These are phyloP conservation scores for Hetaerina americana DNA, from an alignment of 1,140 invertebrate genomes.

Conservation along the genomic window DNA sequence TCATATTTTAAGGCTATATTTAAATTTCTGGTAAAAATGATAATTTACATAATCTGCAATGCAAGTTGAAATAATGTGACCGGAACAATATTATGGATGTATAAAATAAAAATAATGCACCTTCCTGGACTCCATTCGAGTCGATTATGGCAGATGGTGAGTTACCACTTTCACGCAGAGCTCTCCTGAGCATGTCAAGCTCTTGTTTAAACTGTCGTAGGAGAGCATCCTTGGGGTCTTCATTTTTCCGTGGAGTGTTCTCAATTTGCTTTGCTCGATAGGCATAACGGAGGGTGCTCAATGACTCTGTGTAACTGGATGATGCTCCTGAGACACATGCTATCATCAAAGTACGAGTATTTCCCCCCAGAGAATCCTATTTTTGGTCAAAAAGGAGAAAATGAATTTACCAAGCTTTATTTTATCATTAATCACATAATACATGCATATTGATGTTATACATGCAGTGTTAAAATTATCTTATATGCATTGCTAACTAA, in stretches of 20 bases:
- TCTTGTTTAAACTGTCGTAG: slow-evolving; percentile 79
- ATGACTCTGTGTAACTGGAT: slow-evolving; percentile 81
- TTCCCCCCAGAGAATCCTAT: slow-evolving; percentile 83
- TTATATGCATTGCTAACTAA: too few species aligned
- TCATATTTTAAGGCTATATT: too few species aligned
- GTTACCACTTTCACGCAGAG: neutral
- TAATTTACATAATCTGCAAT: too few species aligned
- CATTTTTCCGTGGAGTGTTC: slow-evolving; percentile 85
- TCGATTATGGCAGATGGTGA: too few species aligned
- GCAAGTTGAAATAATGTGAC: too few species aligned
- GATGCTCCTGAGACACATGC: slow-evolving; percentile 82
- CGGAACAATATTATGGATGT: too few species aligned
- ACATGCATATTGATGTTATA: neutral
- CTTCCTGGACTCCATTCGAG: too few species aligned
- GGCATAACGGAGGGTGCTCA: slow-evolving; percentile 77
- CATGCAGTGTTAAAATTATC: neutral
- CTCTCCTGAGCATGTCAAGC: slow-evolving; percentile 54
- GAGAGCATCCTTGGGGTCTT: slow-evolving; percentile 86
- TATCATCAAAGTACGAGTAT: slow-evolving; percentile 89
- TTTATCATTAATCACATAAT: too few species aligned
- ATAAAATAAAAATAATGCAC: too few species aligned
- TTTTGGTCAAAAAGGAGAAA: neutral
- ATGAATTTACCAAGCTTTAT: neutral
- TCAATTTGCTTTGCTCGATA: slow-evolving; percentile 88
- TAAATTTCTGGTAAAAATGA: too few species aligned